Conservation (phyloP, 2,113 vertebrate species). For the Montifringilla adamsi region DNA sequence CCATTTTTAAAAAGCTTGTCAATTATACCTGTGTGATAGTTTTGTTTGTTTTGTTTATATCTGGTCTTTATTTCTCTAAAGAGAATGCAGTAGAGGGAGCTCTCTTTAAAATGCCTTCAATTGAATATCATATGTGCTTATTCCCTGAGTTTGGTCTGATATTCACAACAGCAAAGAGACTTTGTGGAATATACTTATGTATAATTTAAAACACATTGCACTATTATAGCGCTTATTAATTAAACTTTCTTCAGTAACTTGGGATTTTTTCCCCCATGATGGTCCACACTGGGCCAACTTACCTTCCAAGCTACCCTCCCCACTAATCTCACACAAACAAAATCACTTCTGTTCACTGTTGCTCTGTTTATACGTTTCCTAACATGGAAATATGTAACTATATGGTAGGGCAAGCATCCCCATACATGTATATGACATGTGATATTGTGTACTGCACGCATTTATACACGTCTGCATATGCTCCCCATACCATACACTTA, state of each 20-base stretch:
- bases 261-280: rapidly evolving
- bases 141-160: background rate
- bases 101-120: background rate
- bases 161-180: background rate
- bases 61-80: background rate
- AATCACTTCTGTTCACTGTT: background rate
- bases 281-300: too few species aligned
- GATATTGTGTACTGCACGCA: background rate
- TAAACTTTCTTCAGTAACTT: background rate
- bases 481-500: background rate
- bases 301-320: background rate
- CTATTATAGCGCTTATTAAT: background rate
- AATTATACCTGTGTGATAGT: background rate
- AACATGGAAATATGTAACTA: background rate
- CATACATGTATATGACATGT: background rate
- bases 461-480: background rate
- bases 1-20: background rate
- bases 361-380: background rate
- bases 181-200: background rate
- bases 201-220: background rate
- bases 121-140: background rate
- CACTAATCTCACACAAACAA: background rate
- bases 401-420: background rate
- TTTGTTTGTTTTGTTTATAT: background rate
- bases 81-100: background rate